phyloP scores from a whole-genome alignment of 2,797 vertebrate species.

The Simalia tracyae region DNA sequence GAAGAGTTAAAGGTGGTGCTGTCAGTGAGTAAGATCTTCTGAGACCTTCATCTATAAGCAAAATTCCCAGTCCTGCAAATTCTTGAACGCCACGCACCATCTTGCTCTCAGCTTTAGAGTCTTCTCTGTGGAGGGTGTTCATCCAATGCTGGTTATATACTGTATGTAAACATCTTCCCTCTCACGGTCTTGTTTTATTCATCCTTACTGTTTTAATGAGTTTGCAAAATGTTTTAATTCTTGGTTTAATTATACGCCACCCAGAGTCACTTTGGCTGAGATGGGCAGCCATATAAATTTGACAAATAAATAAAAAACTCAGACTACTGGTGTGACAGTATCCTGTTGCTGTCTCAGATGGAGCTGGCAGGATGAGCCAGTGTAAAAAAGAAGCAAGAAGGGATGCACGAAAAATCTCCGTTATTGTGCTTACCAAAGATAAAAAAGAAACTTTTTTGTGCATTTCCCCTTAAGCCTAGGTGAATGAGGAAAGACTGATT shows the following conservation, averaged over 20 bases:
- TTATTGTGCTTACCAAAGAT: not conserved
- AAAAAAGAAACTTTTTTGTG: not conserved
- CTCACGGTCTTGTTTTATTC: not conserved
- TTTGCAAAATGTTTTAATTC: not conserved
- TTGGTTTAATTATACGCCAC: not conserved
- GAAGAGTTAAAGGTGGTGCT: conserved; percentile 12
- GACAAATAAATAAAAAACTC: not conserved
- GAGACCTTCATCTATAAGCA: conserved; percentile 49
- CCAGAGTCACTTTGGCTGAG: not conserved
- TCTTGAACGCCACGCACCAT: conserved; percentile 31
- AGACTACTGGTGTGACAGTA: not conserved
- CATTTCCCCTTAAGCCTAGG: not conserved
- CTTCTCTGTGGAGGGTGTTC: not conserved
- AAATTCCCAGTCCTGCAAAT: conserved; percentile 41
- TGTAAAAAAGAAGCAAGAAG: not conserved
- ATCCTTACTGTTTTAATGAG: not conserved
- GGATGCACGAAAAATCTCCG: not conserved
- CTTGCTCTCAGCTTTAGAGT: conserved; percentile 23
- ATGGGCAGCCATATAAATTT: not conserved
- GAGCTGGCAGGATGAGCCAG: not conserved
- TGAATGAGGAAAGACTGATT: not conserved
- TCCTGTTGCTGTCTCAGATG: not conserved
- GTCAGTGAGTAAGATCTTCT: conserved; percentile 50
- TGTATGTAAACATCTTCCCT: not conserved
- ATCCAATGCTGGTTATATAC: not conserved